Evolutionary conservation across 1,140 invertebrate species (phyloP).

Genomic region (Euglossa dilemma): DNA sequence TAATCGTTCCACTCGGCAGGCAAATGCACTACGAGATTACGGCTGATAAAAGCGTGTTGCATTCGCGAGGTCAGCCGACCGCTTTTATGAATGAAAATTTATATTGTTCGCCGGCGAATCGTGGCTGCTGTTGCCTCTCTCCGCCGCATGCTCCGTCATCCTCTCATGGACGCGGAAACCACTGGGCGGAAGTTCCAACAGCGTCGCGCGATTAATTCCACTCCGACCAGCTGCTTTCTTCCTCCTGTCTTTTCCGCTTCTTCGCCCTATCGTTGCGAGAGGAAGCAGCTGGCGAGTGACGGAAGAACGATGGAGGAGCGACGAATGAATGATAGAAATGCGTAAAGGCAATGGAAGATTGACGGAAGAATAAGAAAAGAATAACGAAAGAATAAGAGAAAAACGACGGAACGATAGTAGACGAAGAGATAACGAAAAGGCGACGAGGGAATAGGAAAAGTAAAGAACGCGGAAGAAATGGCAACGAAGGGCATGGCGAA

Average conservation of each 20-base stretch:
- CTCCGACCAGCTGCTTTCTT: neutral
- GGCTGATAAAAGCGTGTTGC: slow-evolving; percentile 64
- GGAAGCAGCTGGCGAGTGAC: too few relatives aligned
- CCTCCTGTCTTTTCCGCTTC: neutral
- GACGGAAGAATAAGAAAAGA: too few relatives aligned
- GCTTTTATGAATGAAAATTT: slow-evolving; percentile 69
- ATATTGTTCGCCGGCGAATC: slow-evolving; percentile 53
- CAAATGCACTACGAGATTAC: slow-evolving; percentile 67
- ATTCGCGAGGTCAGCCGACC: slow-evolving; percentile 64
- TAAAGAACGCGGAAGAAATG: too few relatives aligned
- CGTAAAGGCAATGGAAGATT: too few relatives aligned
- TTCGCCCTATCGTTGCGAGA: too few relatives aligned
- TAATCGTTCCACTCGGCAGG: slow-evolving; percentile 53
- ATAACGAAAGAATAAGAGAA: too few relatives aligned
- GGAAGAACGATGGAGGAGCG: too few relatives aligned
- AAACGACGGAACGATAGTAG: too few relatives aligned
- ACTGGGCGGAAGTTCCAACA: neutral
- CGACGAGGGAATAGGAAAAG: too few relatives aligned
- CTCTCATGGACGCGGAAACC: neutral
- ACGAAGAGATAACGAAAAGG: too few relatives aligned
- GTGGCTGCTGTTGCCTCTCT: neutral
- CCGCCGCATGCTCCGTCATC: neutral
- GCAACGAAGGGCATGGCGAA: neutral
- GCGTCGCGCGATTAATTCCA: slow-evolving; percentile 43
- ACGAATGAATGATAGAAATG: too few relatives aligned